These are phyloP conservation scores for Blastobasis adustella DNA, from an alignment of 2,888 invertebrate genomes.

Conservation along the genomic window DNA sequence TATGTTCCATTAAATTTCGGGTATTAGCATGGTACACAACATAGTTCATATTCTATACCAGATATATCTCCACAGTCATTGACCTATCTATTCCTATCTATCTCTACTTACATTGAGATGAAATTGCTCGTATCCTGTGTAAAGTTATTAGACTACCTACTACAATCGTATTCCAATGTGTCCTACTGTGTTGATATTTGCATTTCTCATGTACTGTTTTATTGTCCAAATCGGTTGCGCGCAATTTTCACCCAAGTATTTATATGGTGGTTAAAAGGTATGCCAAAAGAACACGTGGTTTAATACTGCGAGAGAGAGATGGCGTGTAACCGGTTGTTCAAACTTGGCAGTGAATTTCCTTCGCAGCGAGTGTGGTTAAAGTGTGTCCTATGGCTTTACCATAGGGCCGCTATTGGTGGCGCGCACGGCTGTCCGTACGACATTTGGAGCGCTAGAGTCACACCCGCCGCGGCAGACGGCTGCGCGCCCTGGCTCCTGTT, in stretches of 20 bases:
- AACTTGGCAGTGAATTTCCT: constrained; percentile 65
- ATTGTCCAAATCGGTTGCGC: constrained; percentile 19
- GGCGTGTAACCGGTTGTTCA: constrained; percentile 55
- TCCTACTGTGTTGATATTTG: constrained; percentile 14
- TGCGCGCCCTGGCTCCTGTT: constrained; percentile 24
- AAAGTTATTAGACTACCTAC: constrained; percentile 29
- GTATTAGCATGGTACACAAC: too few relatives aligned
- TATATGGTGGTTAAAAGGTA: constrained; percentile 20
- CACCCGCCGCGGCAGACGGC: constrained; percentile 43
- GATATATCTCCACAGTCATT: constrained; percentile 36
- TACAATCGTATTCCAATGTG: constrained; percentile 28
- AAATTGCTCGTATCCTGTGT: constrained; percentile 56
- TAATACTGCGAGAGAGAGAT: constrained; percentile 37
- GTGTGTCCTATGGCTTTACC: constrained; percentile 16
- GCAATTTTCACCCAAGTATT: constrained; percentile 1
- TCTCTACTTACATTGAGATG: constrained; percentile 18
- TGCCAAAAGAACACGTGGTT: constrained; percentile 50
- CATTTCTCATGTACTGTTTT: background rate
- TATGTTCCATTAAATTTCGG: too few relatives aligned
- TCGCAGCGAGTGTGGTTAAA: constrained; percentile 13
- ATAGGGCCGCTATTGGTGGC: constrained; percentile 20
- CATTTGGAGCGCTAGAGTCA: constrained; percentile 34
- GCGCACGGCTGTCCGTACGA: constrained; percentile 21
- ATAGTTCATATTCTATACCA: too few relatives aligned
- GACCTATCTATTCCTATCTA: constrained; percentile 25